Evolutionary conservation across 2,888 invertebrate genomes (phyloP).

Genomic region (Odontocolon sp.): DNA sequence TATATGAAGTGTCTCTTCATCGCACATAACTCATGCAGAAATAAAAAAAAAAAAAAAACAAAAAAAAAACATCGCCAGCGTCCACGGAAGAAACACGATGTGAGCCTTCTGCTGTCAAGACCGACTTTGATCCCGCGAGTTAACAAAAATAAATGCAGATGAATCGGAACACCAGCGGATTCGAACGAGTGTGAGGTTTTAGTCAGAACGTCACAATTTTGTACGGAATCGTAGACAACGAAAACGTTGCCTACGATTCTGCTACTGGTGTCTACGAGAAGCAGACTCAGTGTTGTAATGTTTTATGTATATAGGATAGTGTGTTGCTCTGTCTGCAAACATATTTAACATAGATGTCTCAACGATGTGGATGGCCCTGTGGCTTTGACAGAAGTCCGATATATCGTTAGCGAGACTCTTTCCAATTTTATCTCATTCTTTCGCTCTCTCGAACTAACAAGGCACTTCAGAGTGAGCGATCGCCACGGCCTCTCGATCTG

Average conservation of each 20-base stretch:
- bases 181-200: neutral
- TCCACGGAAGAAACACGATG: constrained; percentile 21
- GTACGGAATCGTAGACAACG: constrained; percentile 17
- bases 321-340: constrained; percentile 22
- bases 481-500: neutral
- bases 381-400: neutral
- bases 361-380: constrained; percentile 10
- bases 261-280: constrained; percentile 11
- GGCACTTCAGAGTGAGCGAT: neutral
- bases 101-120: neutral
- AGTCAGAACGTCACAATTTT: constrained; percentile 24
- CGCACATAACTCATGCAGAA: neutral
- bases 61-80: neutral
- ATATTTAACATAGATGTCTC: constrained; percentile 30
- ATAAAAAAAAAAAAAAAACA: neutral
- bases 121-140: constrained; percentile 5
- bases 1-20: neutral
- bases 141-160: constrained; percentile 38
- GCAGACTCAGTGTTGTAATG: constrained; percentile 8
- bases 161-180: neutral
- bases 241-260: neutral
- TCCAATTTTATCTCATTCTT: neutral
- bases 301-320: neutral
- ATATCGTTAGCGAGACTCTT: neutral
- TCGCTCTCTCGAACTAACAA: constrained; percentile 11